These are phyloP conservation scores for Linurgus olivaceus DNA, from an alignment of 2,797 vertebrate species.

Conservation along the genomic window DNA sequence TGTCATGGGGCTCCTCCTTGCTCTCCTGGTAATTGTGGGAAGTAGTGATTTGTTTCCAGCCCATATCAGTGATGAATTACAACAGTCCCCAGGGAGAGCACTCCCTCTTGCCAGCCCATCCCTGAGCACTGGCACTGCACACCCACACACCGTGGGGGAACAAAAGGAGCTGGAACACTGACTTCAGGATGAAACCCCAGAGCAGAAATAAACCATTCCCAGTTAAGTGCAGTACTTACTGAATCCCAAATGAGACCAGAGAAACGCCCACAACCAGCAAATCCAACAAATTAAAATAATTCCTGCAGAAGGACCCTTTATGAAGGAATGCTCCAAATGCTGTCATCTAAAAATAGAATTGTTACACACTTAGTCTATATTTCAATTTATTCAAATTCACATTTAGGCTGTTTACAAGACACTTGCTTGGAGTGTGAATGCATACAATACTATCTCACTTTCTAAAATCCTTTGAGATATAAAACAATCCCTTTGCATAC, in stretches of 20 bases:
- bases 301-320: constrained; percentile 98
- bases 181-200: not conserved
- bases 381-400: constrained; percentile 2
- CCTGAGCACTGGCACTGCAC: not conserved
- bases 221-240: constrained; percentile 82
- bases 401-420: constrained; percentile 76
- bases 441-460: not conserved
- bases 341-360: constrained; percentile 86
- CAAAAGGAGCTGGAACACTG: not conserved
- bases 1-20: not conserved
- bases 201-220: not conserved
- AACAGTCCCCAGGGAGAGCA: not conserved
- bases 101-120: not conserved
- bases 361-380: constrained; percentile 26
- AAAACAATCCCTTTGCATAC: not conserved
- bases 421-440: constrained; percentile 9
- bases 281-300: constrained; percentile 98
- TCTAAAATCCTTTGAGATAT: not conserved
- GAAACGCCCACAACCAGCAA: constrained; percentile 97
- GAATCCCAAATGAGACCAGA: constrained; percentile 95
- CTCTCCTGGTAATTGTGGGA: not conserved
- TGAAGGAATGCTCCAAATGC: constrained; percentile 98
- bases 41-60: not conserved
- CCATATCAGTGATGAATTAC: not conserved
- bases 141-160: not conserved